Base-by-base conservation (phyloP, 92 coral and sea anemone genomes). In the Heteractis magnifica region DNA sequence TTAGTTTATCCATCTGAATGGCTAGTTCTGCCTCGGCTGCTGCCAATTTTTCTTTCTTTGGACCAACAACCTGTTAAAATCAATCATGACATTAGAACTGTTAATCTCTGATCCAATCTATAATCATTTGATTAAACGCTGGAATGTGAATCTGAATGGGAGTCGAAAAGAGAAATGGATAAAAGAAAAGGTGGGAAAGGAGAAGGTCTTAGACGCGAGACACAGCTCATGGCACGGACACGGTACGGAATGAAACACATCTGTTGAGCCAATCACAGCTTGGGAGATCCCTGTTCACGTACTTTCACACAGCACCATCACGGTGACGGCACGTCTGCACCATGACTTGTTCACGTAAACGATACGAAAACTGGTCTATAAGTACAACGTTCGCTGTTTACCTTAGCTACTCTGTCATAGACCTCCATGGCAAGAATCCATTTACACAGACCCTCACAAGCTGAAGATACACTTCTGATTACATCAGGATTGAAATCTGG, bases 371-470 rank as follows among this genome's bases (percentile, higher is more conserved):
- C 44, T 34, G 44, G 44, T 34, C 44, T 34, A 26, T 26, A 26
- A 26, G 34, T 26, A 34, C 44, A 34, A 6, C 70, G 70, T 62
- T 10, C 16, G 1, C 75, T 34, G 44, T 34, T 60, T 82, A 94
- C 99, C 98, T 97, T 97, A 9, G 99, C 99, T 6, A 97, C 99
- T 71, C 99, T 87, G 87, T 97, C 99, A 75, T 97, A 97, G 34
- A 97, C 99, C 84, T 97, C 99, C 92, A 97, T 93, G 3, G 99
- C 99, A 26, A 95, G 90, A 50, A 97, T 95, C 99, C 99, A 97
- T 71, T 92, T 94, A 56, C 99, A 97, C 88, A 97, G 85, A 51
- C 99, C 99, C 80, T 97, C 99, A 73, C 99, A 97, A 41, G 99
- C 99, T 21, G 99, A 97, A 13, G 99, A 97, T 4, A 97, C 99